These are phyloP conservation scores for Macaria liturata DNA, from an alignment of 2,888 invertebrate genomes.

Conservation along the genomic window DNA sequence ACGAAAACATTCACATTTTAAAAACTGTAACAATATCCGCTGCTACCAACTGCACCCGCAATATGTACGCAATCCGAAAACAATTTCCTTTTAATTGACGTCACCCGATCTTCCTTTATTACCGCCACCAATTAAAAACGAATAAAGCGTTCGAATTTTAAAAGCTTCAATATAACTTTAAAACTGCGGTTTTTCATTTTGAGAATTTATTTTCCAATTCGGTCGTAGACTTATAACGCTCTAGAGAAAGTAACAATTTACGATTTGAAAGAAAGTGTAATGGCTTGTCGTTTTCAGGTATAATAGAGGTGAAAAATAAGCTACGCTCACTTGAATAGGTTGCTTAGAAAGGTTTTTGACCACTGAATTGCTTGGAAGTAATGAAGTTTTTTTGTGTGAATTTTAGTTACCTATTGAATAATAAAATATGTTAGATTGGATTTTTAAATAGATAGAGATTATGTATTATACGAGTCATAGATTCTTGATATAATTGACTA, in stretches of 20 bases:
- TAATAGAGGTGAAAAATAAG: conserved; percentile 18
- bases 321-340: conserved; percentile 16
- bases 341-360: conserved; percentile 11
- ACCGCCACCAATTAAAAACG: conserved; percentile 62
- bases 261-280: conserved; percentile 12
- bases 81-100: conserved; percentile 40
- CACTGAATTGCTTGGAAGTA: conserved; percentile 5
- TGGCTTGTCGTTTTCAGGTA: conserved; percentile 20
- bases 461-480: no score
- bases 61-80: no score
- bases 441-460: no score
- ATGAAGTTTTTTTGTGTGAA: no score
- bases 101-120: conserved; percentile 64
- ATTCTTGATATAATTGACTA: no score
- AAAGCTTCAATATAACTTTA: conserved; percentile 47
- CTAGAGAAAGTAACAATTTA: conserved; percentile 14
- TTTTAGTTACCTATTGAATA: no score
- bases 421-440: no score
- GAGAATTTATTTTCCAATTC: conserved; percentile 15
- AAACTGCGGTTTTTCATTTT: conserved; percentile 32
- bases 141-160: conserved; percentile 50
- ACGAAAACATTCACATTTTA: no score
- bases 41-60: no score
- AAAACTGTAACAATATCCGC: no score
- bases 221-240: conserved; percentile 13